phyloP scores from a whole-genome alignment of 2,888 invertebrate species.

The Rotaria macrura region DNA sequence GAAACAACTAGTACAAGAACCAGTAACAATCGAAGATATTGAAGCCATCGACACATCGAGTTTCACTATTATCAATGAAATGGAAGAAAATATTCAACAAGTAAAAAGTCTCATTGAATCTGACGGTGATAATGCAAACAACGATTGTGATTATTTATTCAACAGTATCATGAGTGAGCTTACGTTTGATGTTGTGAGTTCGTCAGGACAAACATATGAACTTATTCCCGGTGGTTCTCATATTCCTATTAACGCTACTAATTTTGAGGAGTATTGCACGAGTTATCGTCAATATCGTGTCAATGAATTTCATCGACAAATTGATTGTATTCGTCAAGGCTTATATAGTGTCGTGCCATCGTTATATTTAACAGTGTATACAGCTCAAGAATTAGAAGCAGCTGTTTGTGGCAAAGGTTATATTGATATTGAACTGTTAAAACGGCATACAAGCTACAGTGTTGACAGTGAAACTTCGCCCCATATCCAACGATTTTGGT shows the following conservation, averaged over 20 bases:
- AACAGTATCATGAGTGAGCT: too few relatives aligned
- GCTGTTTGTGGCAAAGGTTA: background rate
- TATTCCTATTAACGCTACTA: too few relatives aligned
- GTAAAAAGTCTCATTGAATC: too few relatives aligned
- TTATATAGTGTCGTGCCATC: too few relatives aligned
- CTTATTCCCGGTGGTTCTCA: background rate
- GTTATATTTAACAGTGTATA: background rate
- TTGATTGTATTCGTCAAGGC: background rate
- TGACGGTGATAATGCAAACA: too few relatives aligned
- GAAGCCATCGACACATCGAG: background rate
- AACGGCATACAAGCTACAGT: too few relatives aligned
- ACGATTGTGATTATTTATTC: too few relatives aligned
- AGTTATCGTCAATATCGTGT: background rate
- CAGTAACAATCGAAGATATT: background rate
- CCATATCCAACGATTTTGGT: background rate
- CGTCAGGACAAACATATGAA: background rate
- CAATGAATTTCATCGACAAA: background rate
- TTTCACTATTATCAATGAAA: background rate
- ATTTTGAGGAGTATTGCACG: background rate
- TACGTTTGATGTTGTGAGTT: background rate
- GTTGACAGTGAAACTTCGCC: too few relatives aligned
- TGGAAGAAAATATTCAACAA: background rate
- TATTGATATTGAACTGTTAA: background rate
- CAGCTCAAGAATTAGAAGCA: background rate
- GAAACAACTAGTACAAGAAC: background rate